Conservation (phyloP, 2,888 invertebrate genomes). For the Cryptophagus acutangulus region DNA sequence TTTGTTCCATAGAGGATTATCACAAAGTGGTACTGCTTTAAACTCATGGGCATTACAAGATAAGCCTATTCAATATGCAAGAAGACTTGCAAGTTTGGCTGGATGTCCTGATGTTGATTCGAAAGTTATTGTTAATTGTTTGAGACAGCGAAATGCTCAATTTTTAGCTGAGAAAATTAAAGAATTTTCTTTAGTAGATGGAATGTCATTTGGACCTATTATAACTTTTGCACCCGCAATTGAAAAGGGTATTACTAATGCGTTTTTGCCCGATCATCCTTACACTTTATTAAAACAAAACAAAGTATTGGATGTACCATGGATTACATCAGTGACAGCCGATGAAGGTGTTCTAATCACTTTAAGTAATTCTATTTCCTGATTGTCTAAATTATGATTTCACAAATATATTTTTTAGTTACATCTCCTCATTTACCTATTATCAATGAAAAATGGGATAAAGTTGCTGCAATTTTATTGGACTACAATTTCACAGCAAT, state of each 20-base stretch:
- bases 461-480: conserved; percentile 21
- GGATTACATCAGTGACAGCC: conserved; percentile 39
- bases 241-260: conserved; percentile 13
- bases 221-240: conserved; percentile 38
- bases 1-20: conserved; percentile 37
- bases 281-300: too few species aligned
- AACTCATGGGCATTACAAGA: conserved; percentile 33
- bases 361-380: conserved; percentile 8
- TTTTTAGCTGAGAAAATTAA: conserved; percentile 19
- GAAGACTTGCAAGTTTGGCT: conserved; percentile 28
- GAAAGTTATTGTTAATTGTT: conserved; percentile 32
- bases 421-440: conserved; percentile 11
- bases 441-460: conserved; percentile 20
- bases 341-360: conserved; percentile 12
- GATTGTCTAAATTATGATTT: background rate
- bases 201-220: conserved; percentile 13
- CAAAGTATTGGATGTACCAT: conserved; percentile 40
- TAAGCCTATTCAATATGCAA: conserved; percentile 28
- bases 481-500: conserved; percentile 24
- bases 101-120: conserved; percentile 34
- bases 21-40: conserved; percentile 39
- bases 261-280: too few species aligned
- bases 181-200: too few species aligned
- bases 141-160: conserved; percentile 31
- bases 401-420: too few species aligned